Percentiles rank a stretch among this genome's conserved stretches.
Conservation (phyloP, 2,888 invertebrate genomes). For the Hydroisotoma schaefferi region DNA sequence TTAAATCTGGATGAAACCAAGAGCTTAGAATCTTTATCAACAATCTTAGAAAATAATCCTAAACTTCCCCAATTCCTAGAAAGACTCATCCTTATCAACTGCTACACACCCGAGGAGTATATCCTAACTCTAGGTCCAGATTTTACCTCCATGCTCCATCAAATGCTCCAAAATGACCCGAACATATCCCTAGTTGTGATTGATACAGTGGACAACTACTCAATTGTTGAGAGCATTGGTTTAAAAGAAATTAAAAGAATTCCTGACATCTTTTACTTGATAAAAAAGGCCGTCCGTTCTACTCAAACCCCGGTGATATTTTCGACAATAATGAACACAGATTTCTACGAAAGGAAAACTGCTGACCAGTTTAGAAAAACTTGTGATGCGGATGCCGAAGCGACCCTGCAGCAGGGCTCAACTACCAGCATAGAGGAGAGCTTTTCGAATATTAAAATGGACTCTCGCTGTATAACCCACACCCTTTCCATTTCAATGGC, state of each 20-base stretch:
- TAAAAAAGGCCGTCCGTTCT: neutral
- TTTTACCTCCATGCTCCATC: constrained; percentile 22
- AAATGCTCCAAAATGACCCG: constrained; percentile 17
- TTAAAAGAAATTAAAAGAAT: neutral
- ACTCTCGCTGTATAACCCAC: constrained; percentile 22
- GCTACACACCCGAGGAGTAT: constrained; percentile 34
- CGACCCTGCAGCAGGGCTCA: neutral
- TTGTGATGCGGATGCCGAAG: neutral
- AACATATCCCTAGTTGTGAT: constrained; percentile 32
- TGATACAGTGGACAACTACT: constrained; percentile 35
- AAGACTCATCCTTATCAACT: constrained; percentile 26
- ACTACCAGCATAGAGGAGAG: neutral
- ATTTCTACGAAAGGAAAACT: neutral
- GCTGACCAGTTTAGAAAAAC: neutral
- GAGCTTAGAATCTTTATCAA: neutral
- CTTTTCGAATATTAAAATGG: constrained; percentile 23
- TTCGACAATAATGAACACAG: neutral
- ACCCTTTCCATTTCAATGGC: constrained; percentile 20
- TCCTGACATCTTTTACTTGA: neutral
- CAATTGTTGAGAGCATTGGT: constrained; percentile 5
- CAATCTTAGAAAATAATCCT: constrained; percentile 12
- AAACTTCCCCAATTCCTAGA: constrained; percentile 21
- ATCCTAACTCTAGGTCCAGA: constrained; percentile 31
- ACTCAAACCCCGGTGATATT: neutral
- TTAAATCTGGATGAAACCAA: constrained; percentile 1